Evolutionary conservation across 2,888 invertebrate genomes (phyloP), one percentile per base, ranked within the genome.

Genomic region (Choreutis nemorana): DNA sequence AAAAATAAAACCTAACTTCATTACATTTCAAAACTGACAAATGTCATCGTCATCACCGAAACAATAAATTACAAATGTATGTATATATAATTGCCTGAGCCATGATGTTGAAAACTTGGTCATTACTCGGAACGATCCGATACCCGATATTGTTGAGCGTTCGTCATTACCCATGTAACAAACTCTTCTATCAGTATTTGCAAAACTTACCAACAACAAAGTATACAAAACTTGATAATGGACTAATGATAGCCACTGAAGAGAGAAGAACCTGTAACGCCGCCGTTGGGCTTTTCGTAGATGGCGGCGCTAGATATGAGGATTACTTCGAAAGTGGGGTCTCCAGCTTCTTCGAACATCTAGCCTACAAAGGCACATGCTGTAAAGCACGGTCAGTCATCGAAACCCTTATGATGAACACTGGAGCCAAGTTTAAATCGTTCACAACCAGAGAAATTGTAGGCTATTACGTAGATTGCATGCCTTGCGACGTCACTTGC

Each of bases 401-500:
- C 25, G 94, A 97, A 63, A 72, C 93, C 23, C 93, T 95, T 73
- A 94, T 99, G 41, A 93, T 94, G 57, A 90, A 91, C 52, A 87
- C 95, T 78, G 99, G 98, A 8, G 97, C 97, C 2, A 95, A 94
- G 53, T 81, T 98, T 45, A 96, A 95, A 67, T 97, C 97, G 4
- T 94, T 94, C 65, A 98, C 97, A 2, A 94, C 94, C 23, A 83
- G 99, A 31, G 98, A 99, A 67, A 94, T 97, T 68, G 93, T 94
- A 7, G 94, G 91, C 0, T 99, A 94, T 70, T 97, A 95, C 59
- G 97, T 94, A 9, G 94, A 97, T 66, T 97, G 97, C 55, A 81
- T 98, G 36, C 81, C 87, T 2, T 85, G 90, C 54, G 94, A 97
- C 72, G 84, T 96, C 1, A 86, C 89, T 0, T 85, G 88, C 52